phyloP scores from a whole-genome alignment of 2,888 invertebrate genomes.

The Drosophila subsilvestris region DNA sequence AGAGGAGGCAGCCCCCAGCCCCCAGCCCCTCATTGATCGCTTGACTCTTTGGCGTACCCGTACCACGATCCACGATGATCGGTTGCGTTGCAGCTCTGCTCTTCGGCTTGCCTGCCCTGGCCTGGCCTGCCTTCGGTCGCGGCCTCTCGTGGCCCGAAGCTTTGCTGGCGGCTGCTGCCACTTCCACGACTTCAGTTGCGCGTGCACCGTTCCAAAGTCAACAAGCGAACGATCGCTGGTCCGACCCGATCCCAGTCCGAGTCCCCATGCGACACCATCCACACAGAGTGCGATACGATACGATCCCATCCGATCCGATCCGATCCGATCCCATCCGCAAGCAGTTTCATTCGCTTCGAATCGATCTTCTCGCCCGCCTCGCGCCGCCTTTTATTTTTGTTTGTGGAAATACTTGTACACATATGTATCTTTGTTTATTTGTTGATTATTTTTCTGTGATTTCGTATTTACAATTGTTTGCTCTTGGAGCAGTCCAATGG shows the following conservation, averaged over 20 bases:
- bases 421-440: conserved; percentile 1
- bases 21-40: conserved; percentile 21
- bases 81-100: conserved; percentile 35
- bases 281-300: neutral
- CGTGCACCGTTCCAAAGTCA: conserved; percentile 79
- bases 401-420: neutral
- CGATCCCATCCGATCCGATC: neutral
- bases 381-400: neutral
- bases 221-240: conserved; percentile 50
- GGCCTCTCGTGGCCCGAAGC: conserved; percentile 47
- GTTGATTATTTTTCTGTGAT: neutral
- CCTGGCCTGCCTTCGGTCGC: conserved; percentile 26
- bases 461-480: neutral
- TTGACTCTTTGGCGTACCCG: conserved; percentile 7
- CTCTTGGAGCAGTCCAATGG: neutral
- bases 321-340: conserved; percentile 1
- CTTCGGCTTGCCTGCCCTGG: conserved; percentile 37
- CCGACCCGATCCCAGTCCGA: conserved; percentile 1
- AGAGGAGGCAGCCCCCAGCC: neutral
- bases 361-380: neutral
- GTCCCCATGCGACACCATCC: neutral
- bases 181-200: conserved; percentile 64
- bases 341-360: conserved; percentile 1
- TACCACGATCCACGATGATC: conserved; percentile 18
- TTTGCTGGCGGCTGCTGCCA: conserved; percentile 60